phyloP scores from a whole-genome alignment of 2,113 vertebrate species.

The Danionella cerebrum region DNA sequence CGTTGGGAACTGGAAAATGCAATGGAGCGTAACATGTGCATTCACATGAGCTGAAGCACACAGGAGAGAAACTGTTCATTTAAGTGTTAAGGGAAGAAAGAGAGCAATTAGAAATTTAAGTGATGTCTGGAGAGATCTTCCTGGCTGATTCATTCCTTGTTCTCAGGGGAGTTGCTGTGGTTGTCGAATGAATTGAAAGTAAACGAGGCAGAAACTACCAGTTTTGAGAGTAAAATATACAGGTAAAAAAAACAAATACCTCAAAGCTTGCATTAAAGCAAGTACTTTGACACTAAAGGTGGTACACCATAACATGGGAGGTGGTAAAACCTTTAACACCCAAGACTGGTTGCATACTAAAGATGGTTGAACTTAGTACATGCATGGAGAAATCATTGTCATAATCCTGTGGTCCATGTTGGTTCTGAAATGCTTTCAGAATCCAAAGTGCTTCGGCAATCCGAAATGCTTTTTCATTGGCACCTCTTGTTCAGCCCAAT shows the following conservation, averaged over 20 bases:
- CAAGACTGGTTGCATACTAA: too few species aligned
- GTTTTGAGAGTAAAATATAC: neutral
- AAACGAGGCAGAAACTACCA: neutral
- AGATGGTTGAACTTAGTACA: too few species aligned
- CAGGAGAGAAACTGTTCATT: neutral
- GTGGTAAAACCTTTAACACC: too few species aligned
- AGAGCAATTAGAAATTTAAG: slow-evolving; percentile 20
- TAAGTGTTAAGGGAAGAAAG: slow-evolving; percentile 1
- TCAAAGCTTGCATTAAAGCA: neutral
- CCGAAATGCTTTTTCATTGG: too few species aligned
- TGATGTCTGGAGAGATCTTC: neutral
- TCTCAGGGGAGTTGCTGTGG: slow-evolving; percentile 1
- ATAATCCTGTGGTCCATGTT: too few species aligned
- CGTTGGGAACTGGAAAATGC: neutral
- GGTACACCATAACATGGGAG: too few species aligned
- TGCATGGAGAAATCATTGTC: too few species aligned
- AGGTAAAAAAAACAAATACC: neutral
- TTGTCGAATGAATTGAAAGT: neutral
- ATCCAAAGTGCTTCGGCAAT: too few species aligned
- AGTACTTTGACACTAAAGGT: too few species aligned
- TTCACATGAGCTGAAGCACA: neutral
- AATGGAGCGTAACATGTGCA: neutral
- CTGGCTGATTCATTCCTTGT: neutral
- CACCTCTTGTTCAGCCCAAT: too few species aligned
- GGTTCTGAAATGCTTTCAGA: too few species aligned